phyloP scores from a whole-genome alignment of 2,797 vertebrate genomes.

The Chelon labrosus region DNA sequence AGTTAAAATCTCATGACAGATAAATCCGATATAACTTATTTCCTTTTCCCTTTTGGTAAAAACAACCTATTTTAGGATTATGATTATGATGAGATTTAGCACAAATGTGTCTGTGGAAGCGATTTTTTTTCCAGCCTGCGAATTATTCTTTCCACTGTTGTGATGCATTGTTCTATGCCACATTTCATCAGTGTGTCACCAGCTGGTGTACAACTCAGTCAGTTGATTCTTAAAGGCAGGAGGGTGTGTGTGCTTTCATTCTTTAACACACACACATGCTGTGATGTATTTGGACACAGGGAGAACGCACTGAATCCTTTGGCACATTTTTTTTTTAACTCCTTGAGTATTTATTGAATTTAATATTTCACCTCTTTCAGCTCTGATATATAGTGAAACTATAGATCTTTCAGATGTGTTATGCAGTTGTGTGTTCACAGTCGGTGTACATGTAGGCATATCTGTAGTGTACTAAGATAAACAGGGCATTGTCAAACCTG shows the following conservation, averaged over 20 bases:
- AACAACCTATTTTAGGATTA: neutral
- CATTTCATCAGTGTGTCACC: conserved; percentile 23
- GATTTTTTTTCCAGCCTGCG: conserved; percentile 13
- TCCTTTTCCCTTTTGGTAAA: neutral
- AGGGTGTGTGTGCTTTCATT: conserved; percentile 21
- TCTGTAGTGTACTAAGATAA: conserved; percentile 5
- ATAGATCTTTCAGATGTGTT: conserved; percentile 1
- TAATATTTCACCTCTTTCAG: neutral
- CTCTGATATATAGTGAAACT: neutral
- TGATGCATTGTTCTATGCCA: neutral
- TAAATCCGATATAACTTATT: neutral
- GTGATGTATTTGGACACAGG: neutral
- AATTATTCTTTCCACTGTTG: conserved; percentile 31
- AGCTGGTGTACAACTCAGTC: conserved; percentile 15
- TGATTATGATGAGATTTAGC: neutral
- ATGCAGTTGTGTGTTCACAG: neutral
- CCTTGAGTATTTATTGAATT: neutral
- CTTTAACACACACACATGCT: neutral
- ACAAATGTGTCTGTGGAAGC: neutral
- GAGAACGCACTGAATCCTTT: neutral
- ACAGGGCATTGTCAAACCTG: conserved; percentile 67
- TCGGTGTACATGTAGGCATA: neutral
- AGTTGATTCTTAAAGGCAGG: conserved; percentile 1
- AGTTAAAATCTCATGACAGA: neutral
- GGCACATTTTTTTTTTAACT: neutral